Evolutionary conservation across 2,113 vertebrate species (phyloP).

Genomic region (Channa argus): DNA sequence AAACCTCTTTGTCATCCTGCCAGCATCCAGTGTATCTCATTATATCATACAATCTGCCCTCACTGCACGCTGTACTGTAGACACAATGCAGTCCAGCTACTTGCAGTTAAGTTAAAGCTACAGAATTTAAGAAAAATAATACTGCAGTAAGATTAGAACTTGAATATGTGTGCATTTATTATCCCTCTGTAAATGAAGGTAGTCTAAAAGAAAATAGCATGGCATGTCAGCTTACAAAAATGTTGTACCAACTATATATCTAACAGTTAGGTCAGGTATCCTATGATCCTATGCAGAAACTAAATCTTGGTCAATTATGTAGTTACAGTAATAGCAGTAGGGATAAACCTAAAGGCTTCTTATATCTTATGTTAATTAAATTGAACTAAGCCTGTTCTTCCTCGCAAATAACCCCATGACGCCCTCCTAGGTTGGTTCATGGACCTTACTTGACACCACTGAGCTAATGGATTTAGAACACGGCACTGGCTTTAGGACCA

Average conservation of each 20-base stretch:
- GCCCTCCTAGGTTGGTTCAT: conserved; percentile 1
- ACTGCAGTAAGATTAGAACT: too few relatives aligned
- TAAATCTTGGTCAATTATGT: not conserved
- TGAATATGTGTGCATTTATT: too few relatives aligned
- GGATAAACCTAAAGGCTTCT: not conserved
- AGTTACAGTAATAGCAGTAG: not conserved
- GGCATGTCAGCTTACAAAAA: too few relatives aligned
- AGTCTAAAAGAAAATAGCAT: too few relatives aligned
- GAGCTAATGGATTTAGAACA: conserved; percentile 18
- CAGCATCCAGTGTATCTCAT: conserved; percentile 14
- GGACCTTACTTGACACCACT: conserved; percentile 23
- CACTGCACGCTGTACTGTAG: too few relatives aligned
- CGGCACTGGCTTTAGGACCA: conserved; percentile 15
- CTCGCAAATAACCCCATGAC: conserved; percentile 5
- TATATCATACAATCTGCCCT: not conserved
- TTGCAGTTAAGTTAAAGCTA: too few relatives aligned
- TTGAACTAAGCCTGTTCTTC: conserved; percentile 14
- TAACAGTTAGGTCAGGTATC: not conserved
- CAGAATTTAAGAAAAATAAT: too few relatives aligned
- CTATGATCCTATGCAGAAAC: too few relatives aligned
- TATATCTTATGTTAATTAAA: conserved; percentile 29
- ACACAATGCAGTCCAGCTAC: too few relatives aligned
- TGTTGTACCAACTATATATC: not conserved
- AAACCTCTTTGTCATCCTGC: not conserved
- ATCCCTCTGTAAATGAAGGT: too few relatives aligned